A percentile compares a stretch with the other conserved stretches of the same genome.
Conservation (phyloP, 2,113 vertebrate species). For the Menidia beryllina region DNA sequence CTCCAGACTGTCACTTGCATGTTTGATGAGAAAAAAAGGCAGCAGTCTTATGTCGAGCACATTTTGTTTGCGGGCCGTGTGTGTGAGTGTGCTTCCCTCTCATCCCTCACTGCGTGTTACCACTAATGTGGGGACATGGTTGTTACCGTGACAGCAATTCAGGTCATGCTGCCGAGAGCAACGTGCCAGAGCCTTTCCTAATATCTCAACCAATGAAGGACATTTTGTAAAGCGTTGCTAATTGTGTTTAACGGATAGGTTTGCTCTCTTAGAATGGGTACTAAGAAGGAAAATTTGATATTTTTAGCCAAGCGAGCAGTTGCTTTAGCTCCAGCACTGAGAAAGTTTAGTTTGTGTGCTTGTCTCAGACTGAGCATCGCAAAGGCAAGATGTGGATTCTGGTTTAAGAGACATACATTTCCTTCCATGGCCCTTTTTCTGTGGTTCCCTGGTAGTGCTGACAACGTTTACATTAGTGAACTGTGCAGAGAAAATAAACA, state of each 20-base stretch:
- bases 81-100: conserved; percentile 22
- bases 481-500: background rate
- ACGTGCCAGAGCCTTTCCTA: conserved; percentile 52
- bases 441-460: no score
- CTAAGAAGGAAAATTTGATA: background rate
- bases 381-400: no score
- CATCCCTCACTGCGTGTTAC: conserved; percentile 35
- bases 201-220: conserved; percentile 21
- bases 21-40: conserved; percentile 40
- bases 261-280: background rate
- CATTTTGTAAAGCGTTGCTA: conserved; percentile 52
- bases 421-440: no score
- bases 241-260: background rate
- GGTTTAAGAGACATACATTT: no score
- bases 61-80: conserved; percentile 28
- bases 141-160: conserved; percentile 48
- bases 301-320: no score
- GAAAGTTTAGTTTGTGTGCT: no score
- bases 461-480: no score
- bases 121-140: conserved; percentile 50
- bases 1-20: conserved; percentile 17
- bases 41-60: conserved; percentile 53
- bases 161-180: conserved; percentile 28
- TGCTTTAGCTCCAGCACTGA: no score
- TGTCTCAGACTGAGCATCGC: no score